A percentile compares a stretch with the other conserved stretches of the same genome.
These are phyloP conservation scores for Eulithis testata DNA, from an alignment of 2,888 invertebrate genomes.

Conservation along the genomic window DNA sequence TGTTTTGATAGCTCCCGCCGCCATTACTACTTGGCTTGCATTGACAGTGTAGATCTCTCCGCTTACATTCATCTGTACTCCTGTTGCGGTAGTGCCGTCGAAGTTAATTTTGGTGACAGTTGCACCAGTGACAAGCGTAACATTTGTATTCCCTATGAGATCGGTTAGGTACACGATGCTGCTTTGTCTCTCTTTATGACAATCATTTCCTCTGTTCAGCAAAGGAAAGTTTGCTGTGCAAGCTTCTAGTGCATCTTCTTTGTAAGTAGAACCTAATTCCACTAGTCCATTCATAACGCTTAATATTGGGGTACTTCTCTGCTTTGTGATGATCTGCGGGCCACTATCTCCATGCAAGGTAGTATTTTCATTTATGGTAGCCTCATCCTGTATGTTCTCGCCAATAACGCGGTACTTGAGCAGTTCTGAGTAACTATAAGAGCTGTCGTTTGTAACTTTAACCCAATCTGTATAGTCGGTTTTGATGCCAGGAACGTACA, in stretches of 20 bases:
- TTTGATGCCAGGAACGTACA: constrained; percentile 47
- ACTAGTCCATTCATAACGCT: not conserved
- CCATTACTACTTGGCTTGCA: constrained; percentile 48
- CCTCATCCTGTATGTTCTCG: constrained; percentile 4
- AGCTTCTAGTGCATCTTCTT: constrained; percentile 4
- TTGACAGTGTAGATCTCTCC: constrained; percentile 37
- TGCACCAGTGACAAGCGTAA: constrained; percentile 6
- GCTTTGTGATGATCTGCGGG: constrained; percentile 5
- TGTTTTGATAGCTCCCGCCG: constrained; percentile 54
- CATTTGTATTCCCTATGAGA: not conserved
- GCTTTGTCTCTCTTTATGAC: constrained; percentile 1
- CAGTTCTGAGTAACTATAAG: constrained; percentile 49
- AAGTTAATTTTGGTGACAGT: constrained; percentile 40
- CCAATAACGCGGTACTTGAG: constrained; percentile 51
- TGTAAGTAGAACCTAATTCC: constrained; percentile 3
- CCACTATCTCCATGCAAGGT: constrained; percentile 14
- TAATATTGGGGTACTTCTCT: not conserved
- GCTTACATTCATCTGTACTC: constrained; percentile 45
- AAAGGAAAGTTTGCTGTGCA: constrained; percentile 2
- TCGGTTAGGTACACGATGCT: constrained; percentile 13
- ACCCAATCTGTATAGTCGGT: constrained; percentile 54
- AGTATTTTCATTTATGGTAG: constrained; percentile 7
- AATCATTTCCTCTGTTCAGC: not conserved
- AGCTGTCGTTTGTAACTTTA: constrained; percentile 39
- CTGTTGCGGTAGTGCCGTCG: constrained; percentile 50